Evolutionary conservation across 1,140 invertebrate species (phyloP).

Genomic region (Diprion similis): DNA sequence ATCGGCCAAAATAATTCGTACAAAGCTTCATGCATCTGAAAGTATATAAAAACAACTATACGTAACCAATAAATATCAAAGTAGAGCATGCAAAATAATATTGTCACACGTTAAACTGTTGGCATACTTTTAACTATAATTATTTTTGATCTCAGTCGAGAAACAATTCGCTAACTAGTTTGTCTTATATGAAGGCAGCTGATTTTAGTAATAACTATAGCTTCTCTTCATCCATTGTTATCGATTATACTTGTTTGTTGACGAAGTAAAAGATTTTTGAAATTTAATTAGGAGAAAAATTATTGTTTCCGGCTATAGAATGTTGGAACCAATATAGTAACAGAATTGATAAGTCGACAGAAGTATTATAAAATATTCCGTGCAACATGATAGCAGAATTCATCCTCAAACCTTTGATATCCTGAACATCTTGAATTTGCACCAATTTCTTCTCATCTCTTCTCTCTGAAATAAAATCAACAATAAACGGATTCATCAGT

Average conservation of each 20-base stretch:
- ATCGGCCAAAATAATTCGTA: conserved; percentile 46
- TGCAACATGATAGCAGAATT: conserved; percentile 1
- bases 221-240: background rate
- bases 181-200: background rate
- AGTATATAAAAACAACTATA: conserved; percentile 49
- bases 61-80: background rate
- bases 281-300: background rate
- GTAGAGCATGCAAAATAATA: background rate
- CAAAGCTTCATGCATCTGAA: conserved; percentile 61
- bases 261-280: background rate
- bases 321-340: background rate
- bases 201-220: background rate
- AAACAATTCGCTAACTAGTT: background rate
- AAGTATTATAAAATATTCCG: background rate
- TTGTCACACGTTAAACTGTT: background rate
- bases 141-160: too few species aligned
- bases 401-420: conserved; percentile 58
- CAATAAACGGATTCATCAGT: conserved; percentile 22
- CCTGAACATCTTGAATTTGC: conserved; percentile 55
- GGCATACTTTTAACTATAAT: background rate
- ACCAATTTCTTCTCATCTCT: conserved; percentile 49
- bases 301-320: background rate
- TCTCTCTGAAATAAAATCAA: conserved; percentile 46
- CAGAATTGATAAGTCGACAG: background rate
- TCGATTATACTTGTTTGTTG: background rate